Conservation (phyloP, 1,140 invertebrate genomes). For the Rhizoglyphus robini region DNA sequence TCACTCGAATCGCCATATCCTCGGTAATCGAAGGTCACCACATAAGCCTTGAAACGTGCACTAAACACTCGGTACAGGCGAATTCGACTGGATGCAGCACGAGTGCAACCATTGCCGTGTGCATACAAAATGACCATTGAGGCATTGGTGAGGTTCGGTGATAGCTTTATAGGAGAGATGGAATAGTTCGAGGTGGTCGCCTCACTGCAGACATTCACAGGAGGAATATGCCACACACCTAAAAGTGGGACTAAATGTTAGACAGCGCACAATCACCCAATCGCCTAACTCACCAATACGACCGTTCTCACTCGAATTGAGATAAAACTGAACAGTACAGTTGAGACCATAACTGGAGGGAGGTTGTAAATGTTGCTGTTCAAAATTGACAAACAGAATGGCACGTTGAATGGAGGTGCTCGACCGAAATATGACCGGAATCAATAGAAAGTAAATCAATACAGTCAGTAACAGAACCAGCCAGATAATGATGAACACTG, state of each 20-base stretch:
- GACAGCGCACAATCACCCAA: no score
- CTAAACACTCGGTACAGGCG: conserved; percentile 59
- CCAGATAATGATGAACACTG: no score
- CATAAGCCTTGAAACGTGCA: conserved; percentile 59
- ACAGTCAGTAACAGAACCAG: no score
- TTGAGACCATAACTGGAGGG: neutral
- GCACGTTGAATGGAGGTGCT: neutral
- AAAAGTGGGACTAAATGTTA: no score
- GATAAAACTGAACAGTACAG: neutral
- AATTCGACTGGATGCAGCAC: conserved; percentile 58
- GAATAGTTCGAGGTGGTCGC: neutral
- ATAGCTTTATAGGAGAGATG: no score
- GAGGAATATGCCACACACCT: neutral
- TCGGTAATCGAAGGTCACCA: conserved; percentile 80
- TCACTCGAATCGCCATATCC: conserved; percentile 72
- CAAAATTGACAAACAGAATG: neutral
- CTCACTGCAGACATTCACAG: neutral
- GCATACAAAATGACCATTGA: conserved; percentile 58
- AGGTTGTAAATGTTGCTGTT: neutral
- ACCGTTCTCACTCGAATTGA: neutral
- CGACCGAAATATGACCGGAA: neutral
- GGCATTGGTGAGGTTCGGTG: neutral
- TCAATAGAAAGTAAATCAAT: neutral
- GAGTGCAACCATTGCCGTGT: conserved; percentile 77
- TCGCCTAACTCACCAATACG: no score